A percentile compares a stretch with the other conserved stretches of the same genome.
Evolutionary conservation across 2,113 vertebrate genomes (phyloP).

Genomic region (Erythrocebus patas): DNA sequence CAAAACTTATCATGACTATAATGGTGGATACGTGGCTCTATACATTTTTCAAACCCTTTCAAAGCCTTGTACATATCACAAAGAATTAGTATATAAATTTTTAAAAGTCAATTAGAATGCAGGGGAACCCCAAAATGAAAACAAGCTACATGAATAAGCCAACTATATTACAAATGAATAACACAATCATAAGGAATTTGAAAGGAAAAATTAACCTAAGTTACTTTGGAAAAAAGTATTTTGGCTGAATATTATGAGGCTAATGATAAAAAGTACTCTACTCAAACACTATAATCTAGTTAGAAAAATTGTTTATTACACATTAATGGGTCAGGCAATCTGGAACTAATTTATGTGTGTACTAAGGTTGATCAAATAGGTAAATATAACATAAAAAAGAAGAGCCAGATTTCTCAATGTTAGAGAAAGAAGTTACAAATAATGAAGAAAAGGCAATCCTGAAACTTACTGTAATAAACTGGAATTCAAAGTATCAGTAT

Average conservation of each 20-base stretch:
- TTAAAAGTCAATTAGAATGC: not conserved
- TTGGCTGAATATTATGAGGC: not conserved
- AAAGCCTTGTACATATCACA: not conserved
- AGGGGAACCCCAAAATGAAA: not conserved
- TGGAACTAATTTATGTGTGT: not conserved
- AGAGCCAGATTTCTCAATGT: not conserved
- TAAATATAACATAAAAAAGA: not conserved
- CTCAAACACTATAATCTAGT: not conserved
- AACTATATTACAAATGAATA: constrained; percentile 32
- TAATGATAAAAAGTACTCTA: not conserved
- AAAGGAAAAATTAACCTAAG: not conserved
- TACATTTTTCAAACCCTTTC: not conserved
- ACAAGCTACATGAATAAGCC: not conserved
- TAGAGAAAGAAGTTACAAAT: not conserved
- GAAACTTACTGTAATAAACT: not conserved
- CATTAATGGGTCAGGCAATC: not conserved
- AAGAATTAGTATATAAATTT: not conserved
- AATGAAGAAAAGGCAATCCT: not conserved
- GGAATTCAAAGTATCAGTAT: not conserved
- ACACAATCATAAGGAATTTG: not conserved
- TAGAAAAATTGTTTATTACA: not conserved
- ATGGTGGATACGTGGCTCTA: not conserved
- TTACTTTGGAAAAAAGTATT: not conserved
- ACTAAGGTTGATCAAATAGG: not conserved
- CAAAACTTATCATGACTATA: not conserved